Base-by-base conservation (phyloP, 2,888 invertebrate genomes). In the Amaurobius ferox region DNA sequence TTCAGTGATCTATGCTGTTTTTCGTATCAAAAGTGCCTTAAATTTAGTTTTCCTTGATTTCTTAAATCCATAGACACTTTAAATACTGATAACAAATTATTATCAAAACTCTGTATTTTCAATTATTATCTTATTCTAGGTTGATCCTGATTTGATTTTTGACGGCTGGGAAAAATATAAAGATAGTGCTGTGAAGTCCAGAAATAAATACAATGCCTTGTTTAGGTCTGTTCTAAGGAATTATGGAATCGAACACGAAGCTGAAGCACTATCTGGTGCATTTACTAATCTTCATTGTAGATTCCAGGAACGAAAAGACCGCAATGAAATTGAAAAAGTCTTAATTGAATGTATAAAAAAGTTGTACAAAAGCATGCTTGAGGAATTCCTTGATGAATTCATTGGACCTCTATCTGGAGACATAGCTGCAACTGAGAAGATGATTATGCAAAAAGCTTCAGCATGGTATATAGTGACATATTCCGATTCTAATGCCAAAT, bases 111-210 rank as follows among this genome's bases (percentile, higher is more conserved):
- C n/a, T 35, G 5, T 35, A 7, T 9, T 7, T 35, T 35, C 35
- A 35, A 7, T 35, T 1, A n/a, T 28, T 23, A 23, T 26, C 26
- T 62, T 26, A 62, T 67, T 55, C 16, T 16, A 87, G 87, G 73
- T 83, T 32, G 87, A 87, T 62, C n/a, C 48, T 26, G 73, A 78
- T 48, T 72, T 87, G 68, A 23, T 70, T 13, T 83, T 68, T 73
- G 79, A 79, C 16, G 86, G 88, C 28, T 89, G 89, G 89, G 78
- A 88, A 35, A 55, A 64, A 32, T 89, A 85, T 35, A 30, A 68
- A 55, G 85, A 87, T 13, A 44, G 66, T 68, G 89, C 89, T 13
- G 32, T 61, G 11, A 71, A 87, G 6, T 64, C 78, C 1, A 83
- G 72, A n/a, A 44, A 77, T 19, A 76, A 81, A 19, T 89, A 87